These are phyloP conservation scores for Cyaniris semiargus DNA, from an alignment of 2,888 invertebrate genomes.

Conservation along the genomic window DNA sequence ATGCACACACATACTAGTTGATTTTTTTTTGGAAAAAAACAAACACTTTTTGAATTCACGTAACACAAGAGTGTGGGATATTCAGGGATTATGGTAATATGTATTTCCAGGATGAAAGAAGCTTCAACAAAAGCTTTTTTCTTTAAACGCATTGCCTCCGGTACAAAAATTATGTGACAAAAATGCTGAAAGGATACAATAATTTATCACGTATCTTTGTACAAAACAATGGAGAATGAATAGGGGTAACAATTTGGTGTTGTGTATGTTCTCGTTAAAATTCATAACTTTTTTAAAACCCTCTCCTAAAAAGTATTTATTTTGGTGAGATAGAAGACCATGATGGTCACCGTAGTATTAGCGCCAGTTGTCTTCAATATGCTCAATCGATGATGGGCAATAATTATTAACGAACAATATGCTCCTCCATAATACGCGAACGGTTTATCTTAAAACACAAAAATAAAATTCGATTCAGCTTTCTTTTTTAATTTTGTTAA, in stretches of 20 bases:
- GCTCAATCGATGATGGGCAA: too few species aligned
- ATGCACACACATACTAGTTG: neutral
- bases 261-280: neutral
- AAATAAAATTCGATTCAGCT: too few species aligned
- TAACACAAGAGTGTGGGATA: neutral
- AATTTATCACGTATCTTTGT: constrained; percentile 15
- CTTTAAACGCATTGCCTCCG: constrained; percentile 22
- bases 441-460: too few species aligned
- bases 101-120: constrained; percentile 20
- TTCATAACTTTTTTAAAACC: neutral
- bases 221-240: neutral
- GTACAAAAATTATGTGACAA: constrained; percentile 15
- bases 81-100: constrained; percentile 26
- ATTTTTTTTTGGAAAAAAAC: too few species aligned
- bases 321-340: too few species aligned
- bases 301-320: too few species aligned
- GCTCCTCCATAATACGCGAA: too few species aligned
- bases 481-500: too few species aligned
- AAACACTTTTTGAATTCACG: neutral
- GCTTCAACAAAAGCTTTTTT: constrained; percentile 22
- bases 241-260: neutral
- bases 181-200: constrained; percentile 12
- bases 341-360: too few species aligned
- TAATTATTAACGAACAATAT: too few species aligned
- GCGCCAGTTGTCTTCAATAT: too few species aligned